Percentiles rank a stretch among this genome's conserved stretches.
These are phyloP conservation scores for Zophobas atratus DNA, from an alignment of 1,140 invertebrate genomes.

Conservation along the genomic window DNA sequence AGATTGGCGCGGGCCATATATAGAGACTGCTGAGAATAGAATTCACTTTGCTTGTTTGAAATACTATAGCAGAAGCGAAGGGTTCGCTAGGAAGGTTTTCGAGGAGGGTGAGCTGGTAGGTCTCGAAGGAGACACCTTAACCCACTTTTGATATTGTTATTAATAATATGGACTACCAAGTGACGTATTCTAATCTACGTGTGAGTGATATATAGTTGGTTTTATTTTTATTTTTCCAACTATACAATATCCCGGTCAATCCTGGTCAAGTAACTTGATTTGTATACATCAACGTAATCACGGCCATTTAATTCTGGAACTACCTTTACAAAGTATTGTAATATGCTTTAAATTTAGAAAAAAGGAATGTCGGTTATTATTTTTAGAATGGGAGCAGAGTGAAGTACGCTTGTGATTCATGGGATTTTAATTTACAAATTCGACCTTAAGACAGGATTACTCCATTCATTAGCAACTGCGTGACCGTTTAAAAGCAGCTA, in stretches of 20 bases:
- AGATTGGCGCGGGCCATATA: conserved; percentile 63
- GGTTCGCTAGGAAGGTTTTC: background rate
- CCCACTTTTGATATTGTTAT: background rate
- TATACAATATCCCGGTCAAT: no score
- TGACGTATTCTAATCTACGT: no score
- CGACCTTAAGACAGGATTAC: no score
- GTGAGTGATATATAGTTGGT: no score
- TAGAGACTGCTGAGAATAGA: conserved; percentile 65
- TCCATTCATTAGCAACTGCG: no score
- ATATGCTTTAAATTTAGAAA: conserved; percentile 10
- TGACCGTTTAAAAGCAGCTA: no score
- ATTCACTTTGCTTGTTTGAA: conserved; percentile 54
- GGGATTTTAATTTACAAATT: background rate
- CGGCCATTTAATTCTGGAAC: background rate
- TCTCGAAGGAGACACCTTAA: background rate
- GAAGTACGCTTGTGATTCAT: background rate
- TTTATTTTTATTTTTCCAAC: no score
- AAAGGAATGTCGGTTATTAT: conserved; percentile 6
- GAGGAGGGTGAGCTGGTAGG: background rate
- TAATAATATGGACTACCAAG: no score
- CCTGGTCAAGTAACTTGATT: background rate
- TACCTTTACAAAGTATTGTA: background rate
- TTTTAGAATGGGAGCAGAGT: background rate
- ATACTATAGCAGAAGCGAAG: conserved; percentile 57
- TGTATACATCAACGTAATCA: background rate